Base-by-base conservation (phyloP, 1,140 invertebrate genomes). In the Vanessa atalanta region DNA sequence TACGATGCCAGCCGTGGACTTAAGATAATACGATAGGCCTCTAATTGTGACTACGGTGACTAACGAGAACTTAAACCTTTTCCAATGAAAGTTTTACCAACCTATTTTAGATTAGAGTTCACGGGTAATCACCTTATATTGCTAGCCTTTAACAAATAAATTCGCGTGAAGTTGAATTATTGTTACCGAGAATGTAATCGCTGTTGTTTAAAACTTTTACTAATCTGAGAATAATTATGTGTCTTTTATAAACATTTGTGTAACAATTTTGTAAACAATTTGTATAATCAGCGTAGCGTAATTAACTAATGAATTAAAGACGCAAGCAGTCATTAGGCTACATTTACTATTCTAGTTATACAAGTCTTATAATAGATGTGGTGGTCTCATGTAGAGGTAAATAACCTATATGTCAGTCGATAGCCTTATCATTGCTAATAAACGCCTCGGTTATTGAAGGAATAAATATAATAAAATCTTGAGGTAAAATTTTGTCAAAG, bases 281-380 rank as follows among this genome's bases (percentile, higher is more conserved):
- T 51, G 50, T 53, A 53, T 53, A n/a, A 16, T n/a, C n/a, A 53
- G 14, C n/a, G 50, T 16, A 6, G 15, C n/a, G n/a, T 53, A 53
- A 53, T 53, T 53, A 53, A 16, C 50, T 53, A 53, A 53, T 53
- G 50, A 53, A 53, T 53, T 53, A n/a, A n/a, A 53, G 16, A n/a
- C 50, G 15, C 50, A 53, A 16, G 50, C 50, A 5, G 47, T 48
- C 12, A 4, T n/a, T 53, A 53, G 6, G 50, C 50, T 53, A n/a
- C 5, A n/a, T 15, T 53, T 53, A n/a, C 26, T 31, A 31, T 31
- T 31, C 26, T 31, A 31, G 0, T 1, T 1, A 31, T 6, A 31
- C 3, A 31, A 31, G 3, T 31, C 26, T 31, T 2, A 31, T 31
- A 31, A 3, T 4, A 31, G 26, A 31, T 31, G 2, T 31, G 26